Evolutionary conservation across 2,888 invertebrate genomes (phyloP), one percentile per base, ranked within the genome.

Genomic region (Blomia tropicalis): DNA sequence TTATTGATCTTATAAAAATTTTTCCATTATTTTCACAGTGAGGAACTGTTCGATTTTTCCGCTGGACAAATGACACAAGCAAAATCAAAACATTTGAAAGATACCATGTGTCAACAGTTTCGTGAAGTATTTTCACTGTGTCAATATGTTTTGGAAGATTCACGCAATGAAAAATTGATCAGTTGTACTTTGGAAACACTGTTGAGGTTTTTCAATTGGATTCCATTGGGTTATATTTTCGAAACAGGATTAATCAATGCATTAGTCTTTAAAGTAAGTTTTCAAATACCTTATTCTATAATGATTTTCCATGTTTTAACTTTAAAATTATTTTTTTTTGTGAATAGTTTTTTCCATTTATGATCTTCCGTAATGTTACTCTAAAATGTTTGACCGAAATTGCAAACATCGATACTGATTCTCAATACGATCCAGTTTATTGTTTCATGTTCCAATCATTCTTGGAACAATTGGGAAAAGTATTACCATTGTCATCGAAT

Each of bases 151-250:
- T 81, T 98, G 79, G 93, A 96, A 72, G 92, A 89, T 76, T 96
- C 96, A 17, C 89, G 92, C 77, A 96, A 95, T 79, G 91, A 93
- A 56, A 86, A 89, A 47, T 79, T 98, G 65, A 93, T 99, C 63
- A 89, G 88, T 71, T 86, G 92, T 2, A 99, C 96, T 0, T 79
- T 98, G 67, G 92, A 96, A 73, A 99, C 98, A 2, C 79, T 98
- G 63, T 78, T 98, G 69, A 81, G 92, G 73, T 98, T 99, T 78
- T 80, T 99, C 44, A 96, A 95, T 74, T 98, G 98, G 98, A 96
- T 99, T 72, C 98, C 98, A n/a, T 79, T 98, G 66, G 98, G 98
- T 14, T 98, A 98, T 75, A 96, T 99, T 73, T 99, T 98, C 78
- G 96, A 99, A 79, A 98, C 98, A 69, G 89, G 92, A 74, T 79